Evolutionary conservation across 2,113 vertebrate genomes (phyloP).

Genomic region (Erinaceus europaeus): DNA sequence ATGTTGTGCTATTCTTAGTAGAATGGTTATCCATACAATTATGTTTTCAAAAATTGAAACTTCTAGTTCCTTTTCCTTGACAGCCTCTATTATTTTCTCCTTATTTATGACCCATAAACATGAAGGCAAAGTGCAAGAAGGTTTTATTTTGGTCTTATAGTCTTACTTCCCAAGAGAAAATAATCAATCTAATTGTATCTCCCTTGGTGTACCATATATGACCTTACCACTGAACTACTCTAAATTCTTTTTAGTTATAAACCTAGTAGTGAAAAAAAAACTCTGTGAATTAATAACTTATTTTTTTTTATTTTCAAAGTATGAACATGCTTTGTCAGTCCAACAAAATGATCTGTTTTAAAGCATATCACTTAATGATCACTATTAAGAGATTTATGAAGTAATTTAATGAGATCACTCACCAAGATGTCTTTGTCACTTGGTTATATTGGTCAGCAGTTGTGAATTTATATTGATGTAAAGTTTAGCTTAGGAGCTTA

Average conservation of each 20-base stretch:
- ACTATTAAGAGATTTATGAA: not conserved
- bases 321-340: not conserved
- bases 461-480: conserved; percentile 25
- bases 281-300: not conserved
- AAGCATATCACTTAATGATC: no score
- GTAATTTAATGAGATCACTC: not conserved
- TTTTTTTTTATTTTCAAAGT: not conserved
- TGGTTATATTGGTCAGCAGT: not conserved
- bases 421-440: not conserved
- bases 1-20: not conserved
- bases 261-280: no score
- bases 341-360: not conserved
- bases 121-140: not conserved
- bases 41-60: not conserved
- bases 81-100: not conserved
- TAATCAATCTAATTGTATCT: not conserved
- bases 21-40: not conserved
- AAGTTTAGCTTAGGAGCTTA: conserved; percentile 29
- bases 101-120: not conserved
- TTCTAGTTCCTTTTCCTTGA: not conserved
- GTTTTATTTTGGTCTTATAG: not conserved
- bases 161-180: not conserved
- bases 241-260: not conserved
- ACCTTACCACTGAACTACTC: not conserved
- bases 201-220: not conserved